Evolutionary conservation across 92 coral and sea anemone genomes (phyloP).

Genomic region (Palythoa heliodiscus): DNA sequence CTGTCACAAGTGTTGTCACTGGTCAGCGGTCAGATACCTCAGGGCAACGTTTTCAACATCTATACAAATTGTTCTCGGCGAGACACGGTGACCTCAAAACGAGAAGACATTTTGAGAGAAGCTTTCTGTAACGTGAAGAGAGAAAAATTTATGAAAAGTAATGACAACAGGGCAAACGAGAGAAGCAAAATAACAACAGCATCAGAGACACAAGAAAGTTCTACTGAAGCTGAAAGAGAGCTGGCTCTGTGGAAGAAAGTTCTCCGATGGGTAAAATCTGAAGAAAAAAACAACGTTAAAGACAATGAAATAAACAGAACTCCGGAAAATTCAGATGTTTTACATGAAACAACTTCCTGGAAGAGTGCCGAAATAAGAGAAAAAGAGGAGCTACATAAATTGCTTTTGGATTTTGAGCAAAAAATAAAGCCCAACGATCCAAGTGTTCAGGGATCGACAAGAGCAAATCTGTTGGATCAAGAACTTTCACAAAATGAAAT

Average conservation of each 20-base stretch:
- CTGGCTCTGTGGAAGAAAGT: conserved; percentile 32
- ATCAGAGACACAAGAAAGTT: neutral
- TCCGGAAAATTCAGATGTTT: neutral
- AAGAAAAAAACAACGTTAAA: conserved; percentile 5
- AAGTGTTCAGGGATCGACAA: neutral
- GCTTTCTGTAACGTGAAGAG: conserved; percentile 26
- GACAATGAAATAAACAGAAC: neutral
- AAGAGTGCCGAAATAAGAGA: conserved; percentile 21
- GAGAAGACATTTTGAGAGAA: conserved; percentile 39
- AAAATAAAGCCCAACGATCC: neutral
- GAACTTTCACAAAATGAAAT: neutral
- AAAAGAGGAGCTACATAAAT: neutral
- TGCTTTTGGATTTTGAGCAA: neutral
- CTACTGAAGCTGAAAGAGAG: conserved; percentile 15
- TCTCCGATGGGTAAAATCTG: neutral
- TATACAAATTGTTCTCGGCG: conserved; percentile 38
- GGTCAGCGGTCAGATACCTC: conserved; percentile 14
- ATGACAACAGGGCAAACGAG: neutral
- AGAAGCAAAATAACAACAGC: neutral
- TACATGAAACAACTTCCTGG: neutral
- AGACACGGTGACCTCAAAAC: neutral
- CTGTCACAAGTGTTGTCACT: conserved; percentile 30
- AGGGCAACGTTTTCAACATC: conserved; percentile 28
- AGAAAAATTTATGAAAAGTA: neutral
- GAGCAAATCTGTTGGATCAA: no score